phyloP scores from a whole-genome alignment of 2,888 invertebrate species.

The Leptodirus hochenwartii region DNA sequence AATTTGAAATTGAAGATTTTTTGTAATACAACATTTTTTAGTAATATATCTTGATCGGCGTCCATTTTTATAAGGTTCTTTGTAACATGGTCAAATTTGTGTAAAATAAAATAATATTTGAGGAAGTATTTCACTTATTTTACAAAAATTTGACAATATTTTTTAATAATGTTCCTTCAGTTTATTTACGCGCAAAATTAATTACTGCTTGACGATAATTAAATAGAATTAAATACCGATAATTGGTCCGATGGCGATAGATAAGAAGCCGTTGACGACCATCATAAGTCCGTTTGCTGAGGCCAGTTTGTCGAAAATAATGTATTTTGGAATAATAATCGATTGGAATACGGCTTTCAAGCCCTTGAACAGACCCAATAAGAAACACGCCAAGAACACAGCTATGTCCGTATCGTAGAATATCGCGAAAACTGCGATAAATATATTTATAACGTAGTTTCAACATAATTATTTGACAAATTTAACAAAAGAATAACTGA shows the following conservation, averaged over 20 bases:
- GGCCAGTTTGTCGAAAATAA: conserved; percentile 22
- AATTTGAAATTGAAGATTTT: too few relatives aligned
- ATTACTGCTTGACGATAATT: too few relatives aligned
- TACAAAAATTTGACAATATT: too few relatives aligned
- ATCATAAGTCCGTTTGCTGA: conserved; percentile 25
- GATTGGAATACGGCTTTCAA: conserved; percentile 26
- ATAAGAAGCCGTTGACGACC: conserved; percentile 23
- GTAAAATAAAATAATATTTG: too few relatives aligned
- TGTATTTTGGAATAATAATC: conserved; percentile 23
- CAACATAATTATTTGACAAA: conserved; percentile 1
- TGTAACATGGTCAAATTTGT: too few relatives aligned
- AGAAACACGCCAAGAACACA: conserved; percentile 16
- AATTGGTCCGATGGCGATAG: conserved; percentile 23
- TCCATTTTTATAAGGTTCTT: too few relatives aligned
- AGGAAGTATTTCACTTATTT: too few relatives aligned
- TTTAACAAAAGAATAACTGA: too few relatives aligned
- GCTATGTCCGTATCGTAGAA: conserved; percentile 15
- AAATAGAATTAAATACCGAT: conserved; percentile 23
- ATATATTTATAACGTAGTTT: conserved; percentile 7
- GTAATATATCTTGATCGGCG: too few relatives aligned
- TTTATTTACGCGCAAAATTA: too few relatives aligned
- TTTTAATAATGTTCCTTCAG: too few relatives aligned
- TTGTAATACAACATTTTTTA: too few relatives aligned
- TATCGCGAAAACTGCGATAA: conserved; percentile 18
- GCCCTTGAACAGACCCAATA: conserved; percentile 25